A percentile compares a stretch with the other conserved stretches of the same genome.
phyloP scores from a whole-genome alignment of 2,888 invertebrate species.

The Atherix ibis region DNA sequence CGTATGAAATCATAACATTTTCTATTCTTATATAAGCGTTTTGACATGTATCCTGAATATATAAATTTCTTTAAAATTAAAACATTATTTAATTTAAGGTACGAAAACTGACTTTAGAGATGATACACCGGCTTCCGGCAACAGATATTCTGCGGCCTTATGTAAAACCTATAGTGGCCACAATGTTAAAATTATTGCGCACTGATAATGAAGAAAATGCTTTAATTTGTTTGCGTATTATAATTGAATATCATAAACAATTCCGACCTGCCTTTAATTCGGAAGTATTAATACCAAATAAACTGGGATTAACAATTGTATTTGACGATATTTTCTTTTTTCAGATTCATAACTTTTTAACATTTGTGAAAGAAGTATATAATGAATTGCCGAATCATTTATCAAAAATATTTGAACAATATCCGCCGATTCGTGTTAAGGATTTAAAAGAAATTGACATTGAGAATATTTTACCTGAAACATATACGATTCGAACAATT shows the following conservation, averaged over 20 bases:
- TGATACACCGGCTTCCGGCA: conserved; percentile 89
- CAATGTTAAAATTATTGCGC: conserved; percentile 83
- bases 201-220: conserved; percentile 98
- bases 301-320: not conserved
- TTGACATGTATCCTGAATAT: no score
- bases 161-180: conserved; percentile 69
- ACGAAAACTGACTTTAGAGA: conserved; percentile 85
- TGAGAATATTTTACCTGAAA: conserved; percentile 71
- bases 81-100: conserved; percentile 41
- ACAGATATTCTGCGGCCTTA: conserved; percentile 76
- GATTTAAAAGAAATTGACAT: conserved; percentile 80
- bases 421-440: conserved; percentile 65
- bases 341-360: conserved; percentile 80
- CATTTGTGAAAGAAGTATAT: conserved; percentile 89
- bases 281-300: conserved; percentile 44
- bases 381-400: conserved; percentile 81
- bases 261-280: conserved; percentile 78
- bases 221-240: conserved; percentile 83
- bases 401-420: conserved; percentile 86
- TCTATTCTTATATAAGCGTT: no score
- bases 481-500: conserved; percentile 82
- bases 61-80: no score
- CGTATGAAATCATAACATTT: no score
- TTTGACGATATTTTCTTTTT: conserved; percentile 13
- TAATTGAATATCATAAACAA: conserved; percentile 93